phyloP scores from a whole-genome alignment of 2,888 invertebrate species.

The Synergus gifuensis region DNA sequence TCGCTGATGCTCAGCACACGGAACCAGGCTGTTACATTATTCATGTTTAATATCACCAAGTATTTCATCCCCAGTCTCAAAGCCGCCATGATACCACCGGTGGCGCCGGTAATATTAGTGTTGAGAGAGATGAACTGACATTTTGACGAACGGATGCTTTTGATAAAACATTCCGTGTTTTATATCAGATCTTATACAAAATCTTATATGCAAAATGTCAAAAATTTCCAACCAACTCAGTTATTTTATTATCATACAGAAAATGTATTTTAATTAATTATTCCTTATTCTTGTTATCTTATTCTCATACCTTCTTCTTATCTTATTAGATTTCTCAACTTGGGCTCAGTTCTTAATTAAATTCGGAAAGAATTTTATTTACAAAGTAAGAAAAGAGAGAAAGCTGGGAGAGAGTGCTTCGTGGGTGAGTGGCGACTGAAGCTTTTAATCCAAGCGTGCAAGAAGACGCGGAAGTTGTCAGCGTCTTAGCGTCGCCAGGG shows the following conservation, averaged over 20 bases:
- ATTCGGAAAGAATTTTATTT: too few species aligned
- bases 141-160: conserved; percentile 50
- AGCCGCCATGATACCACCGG: conserved; percentile 61
- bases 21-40: conserved; percentile 72
- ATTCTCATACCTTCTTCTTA: too few species aligned
- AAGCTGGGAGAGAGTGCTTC: neutral
- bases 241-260: neutral
- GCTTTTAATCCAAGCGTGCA: conserved; percentile 68
- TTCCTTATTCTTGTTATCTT: too few species aligned
- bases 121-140: conserved; percentile 54
- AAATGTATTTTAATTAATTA: too few species aligned
- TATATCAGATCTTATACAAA: neutral
- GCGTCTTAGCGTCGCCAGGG: conserved; percentile 71
- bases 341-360: too few species aligned
- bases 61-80: conserved; percentile 70
- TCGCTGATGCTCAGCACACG: conserved; percentile 54
- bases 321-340: too few species aligned
- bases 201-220: neutral
- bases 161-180: neutral
- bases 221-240: neutral
- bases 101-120: conserved; percentile 64
- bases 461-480: conserved; percentile 67
- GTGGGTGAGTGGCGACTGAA: conserved; percentile 49
- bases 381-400: too few species aligned
- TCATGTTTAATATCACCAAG: conserved; percentile 76